Conservation (phyloP, 1,140 invertebrate species). For the Heliconius congener region DNA sequence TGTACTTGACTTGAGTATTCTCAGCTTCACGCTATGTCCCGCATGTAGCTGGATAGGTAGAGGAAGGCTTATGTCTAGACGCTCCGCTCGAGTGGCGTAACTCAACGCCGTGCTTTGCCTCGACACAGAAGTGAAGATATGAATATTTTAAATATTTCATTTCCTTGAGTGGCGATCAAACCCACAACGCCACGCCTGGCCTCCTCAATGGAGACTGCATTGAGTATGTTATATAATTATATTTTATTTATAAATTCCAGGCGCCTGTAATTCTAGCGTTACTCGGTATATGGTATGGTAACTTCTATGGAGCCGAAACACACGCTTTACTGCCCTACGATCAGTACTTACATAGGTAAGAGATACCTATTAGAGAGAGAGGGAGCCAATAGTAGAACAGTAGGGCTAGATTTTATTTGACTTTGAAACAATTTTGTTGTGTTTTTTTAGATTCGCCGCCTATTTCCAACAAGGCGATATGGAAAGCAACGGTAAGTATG, state of each 20-base stretch:
- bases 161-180: too few species aligned
- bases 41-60: too few species aligned
- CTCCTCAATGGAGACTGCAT: too few species aligned
- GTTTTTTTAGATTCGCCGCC: conserved; percentile 91
- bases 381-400: not conserved
- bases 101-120: too few species aligned
- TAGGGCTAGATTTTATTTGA: not conserved
- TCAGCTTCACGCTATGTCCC: too few species aligned
- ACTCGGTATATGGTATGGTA: conserved; percentile 97
- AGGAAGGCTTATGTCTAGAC: too few species aligned
- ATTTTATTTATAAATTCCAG: conserved; percentile 82
- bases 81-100: too few species aligned
- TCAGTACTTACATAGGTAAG: conserved; percentile 94
- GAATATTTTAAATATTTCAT: too few species aligned
- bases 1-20: too few species aligned
- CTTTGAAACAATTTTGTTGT: not conserved
- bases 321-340: conserved; percentile 98
- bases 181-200: too few species aligned
- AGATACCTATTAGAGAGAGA: not conserved
- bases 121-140: too few species aligned
- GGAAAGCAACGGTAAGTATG: conserved; percentile 99
- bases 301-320: conserved; percentile 97
- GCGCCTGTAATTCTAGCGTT: conserved; percentile 96
- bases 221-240: not conserved
- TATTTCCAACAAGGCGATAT: conserved; percentile 99